Evolutionary conservation across 1,140 invertebrate genomes (phyloP).

Genomic region (Drosophila watanabei): DNA sequence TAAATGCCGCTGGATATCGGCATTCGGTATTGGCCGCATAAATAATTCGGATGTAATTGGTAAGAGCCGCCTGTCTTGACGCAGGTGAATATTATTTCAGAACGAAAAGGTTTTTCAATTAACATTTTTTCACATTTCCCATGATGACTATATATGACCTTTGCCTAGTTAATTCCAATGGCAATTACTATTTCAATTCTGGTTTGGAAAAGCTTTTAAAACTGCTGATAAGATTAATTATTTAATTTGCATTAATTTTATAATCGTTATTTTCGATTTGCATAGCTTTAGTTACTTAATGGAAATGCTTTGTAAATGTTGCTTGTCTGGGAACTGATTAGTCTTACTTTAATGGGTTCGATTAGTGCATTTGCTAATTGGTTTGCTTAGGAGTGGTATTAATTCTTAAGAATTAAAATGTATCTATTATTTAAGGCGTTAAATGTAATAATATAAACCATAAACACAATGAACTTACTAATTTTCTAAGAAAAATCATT

Average conservation of each 20-base stretch:
- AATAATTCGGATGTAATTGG: constrained; percentile 67
- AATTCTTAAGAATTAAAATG: neutral
- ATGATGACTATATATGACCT: constrained; percentile 26
- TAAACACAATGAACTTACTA: no score
- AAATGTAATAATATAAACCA: neutral
- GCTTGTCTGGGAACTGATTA: neutral
- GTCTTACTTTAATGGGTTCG: neutral
- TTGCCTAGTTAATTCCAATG: constrained; percentile 21
- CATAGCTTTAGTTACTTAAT: constrained; percentile 18
- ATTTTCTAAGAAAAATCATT: no score
- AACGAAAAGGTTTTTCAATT: constrained; percentile 38
- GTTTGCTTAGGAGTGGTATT: neutral
- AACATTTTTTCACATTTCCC: constrained; percentile 38
- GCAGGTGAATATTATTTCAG: constrained; percentile 34
- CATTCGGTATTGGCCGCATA: constrained; percentile 60
- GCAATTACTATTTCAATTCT: constrained; percentile 6
- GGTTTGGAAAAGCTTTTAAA: constrained; percentile 34
- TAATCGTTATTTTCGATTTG: constrained; percentile 19
- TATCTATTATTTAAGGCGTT: neutral
- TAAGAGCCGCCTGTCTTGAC: constrained; percentile 37
- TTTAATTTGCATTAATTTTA: constrained; percentile 19
- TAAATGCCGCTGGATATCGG: constrained; percentile 59
- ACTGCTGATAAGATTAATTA: constrained; percentile 32
- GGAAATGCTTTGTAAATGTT: neutral
- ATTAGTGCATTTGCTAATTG: neutral